Conservation (phyloP, 64 coral and sea anemone genomes). For the Montipora capricornis region DNA sequence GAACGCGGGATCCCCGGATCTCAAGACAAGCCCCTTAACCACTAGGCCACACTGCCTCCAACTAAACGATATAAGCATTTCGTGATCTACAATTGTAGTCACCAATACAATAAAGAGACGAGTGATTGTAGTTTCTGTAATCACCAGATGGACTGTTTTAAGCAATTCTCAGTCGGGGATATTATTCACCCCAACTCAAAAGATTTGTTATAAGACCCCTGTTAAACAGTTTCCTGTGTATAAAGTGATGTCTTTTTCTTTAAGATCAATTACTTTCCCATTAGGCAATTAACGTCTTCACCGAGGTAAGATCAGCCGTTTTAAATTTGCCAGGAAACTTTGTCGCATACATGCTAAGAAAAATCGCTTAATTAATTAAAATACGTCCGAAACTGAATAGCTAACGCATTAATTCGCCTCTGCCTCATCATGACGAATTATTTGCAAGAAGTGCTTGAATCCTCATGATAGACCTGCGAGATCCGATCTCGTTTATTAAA, state of each 20-base stretch:
- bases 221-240: not conserved
- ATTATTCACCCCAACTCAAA: not conserved
- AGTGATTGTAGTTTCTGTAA: too few relatives aligned
- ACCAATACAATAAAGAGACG: too few relatives aligned
- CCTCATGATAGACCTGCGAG: not conserved
- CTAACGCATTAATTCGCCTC: not conserved
- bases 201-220: not conserved
- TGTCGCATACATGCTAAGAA: not conserved
- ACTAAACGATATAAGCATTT: too few relatives aligned
- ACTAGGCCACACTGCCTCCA: too few relatives aligned
- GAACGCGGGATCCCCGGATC: too few relatives aligned
- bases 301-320: not conserved
- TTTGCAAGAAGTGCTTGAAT: not conserved
- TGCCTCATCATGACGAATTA: not conserved
- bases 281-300: constrained; percentile 23
- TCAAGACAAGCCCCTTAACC: too few relatives aligned
- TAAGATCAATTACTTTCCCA: not conserved
- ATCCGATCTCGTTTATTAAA: not conserved
- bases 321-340: not conserved
- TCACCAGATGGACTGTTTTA: not conserved
- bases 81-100: too few relatives aligned
- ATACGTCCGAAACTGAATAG: not conserved
- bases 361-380: not conserved
- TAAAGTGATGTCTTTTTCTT: not conserved
- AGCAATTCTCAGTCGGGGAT: not conserved